Evolutionary conservation across 2,888 invertebrate genomes (phyloP), one percentile per base, ranked within the genome.

Genomic region (Nysson spinosus): DNA sequence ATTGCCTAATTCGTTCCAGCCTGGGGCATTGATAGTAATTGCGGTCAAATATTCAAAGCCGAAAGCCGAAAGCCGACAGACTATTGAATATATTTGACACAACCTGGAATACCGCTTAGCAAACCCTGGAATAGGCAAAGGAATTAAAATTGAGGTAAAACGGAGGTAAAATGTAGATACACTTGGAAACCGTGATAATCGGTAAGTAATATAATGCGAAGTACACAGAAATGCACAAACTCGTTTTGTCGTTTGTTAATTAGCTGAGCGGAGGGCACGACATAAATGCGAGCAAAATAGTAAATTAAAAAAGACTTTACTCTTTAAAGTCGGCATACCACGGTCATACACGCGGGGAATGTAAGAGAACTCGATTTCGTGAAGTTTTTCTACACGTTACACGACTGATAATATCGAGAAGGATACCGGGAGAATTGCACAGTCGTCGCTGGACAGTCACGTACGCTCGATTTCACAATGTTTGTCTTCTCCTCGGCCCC

Each of bases 281-380:
- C 2, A 39, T 47, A n/a, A 57, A 58, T 52, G 58, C 49, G 34
- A 40, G 49, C 58, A 54, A 66, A 67, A 67, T 43, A 26, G 34
- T n/a, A 14, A 5, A 12, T 17, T 6, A 32, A 47, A 56, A 66
- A 66, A 52, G 46, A 39, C 49, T 37, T 24, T 17, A 14, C 9
- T 17, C 37, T 32, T 14, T 17, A 42, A 28, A 14, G 17, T 6
- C 37, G n/a, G n/a, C 22, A 4, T 32, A 39, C 22, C 49, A 19
- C 34, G 19, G 16, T 22, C 3, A 4, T 9, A 52, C 57, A 14
- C 49, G 58, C 52, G 9, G 1, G 66, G 66, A 67, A 67, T 67
- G 66, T 28, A 35, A 54, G 58, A 44, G 43, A 58, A 67, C 66
- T 34, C 66, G 66, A 65, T 67, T 67, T 66, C 44, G 49, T 11